Percentiles rank a stretch among this genome's conserved stretches.
Conservation (phyloP, 2,113 vertebrate genomes). For the Cyrtonyx montezumae region DNA sequence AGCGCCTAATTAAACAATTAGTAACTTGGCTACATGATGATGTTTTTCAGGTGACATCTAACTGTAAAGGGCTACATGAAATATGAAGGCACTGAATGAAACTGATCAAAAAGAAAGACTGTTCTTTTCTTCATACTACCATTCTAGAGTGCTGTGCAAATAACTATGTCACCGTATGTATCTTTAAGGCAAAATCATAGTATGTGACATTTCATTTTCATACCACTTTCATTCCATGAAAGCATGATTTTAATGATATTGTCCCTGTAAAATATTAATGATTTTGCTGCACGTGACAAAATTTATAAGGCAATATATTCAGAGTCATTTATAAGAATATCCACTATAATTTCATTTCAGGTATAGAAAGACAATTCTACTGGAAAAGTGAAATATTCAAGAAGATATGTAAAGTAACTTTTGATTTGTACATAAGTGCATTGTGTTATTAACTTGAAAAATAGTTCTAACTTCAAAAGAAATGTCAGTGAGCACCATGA, state of each 20-base stretch:
- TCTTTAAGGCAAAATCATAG: not conserved
- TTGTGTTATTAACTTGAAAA: slow-evolving; percentile 31
- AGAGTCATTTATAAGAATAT: slow-evolving; percentile 40
- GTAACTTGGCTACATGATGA: not conserved
- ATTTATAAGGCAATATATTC: slow-evolving; percentile 40
- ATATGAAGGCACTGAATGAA: slow-evolving; percentile 2
- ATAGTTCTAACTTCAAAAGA: slow-evolving; percentile 8
- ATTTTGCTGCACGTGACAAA: slow-evolving; percentile 52
- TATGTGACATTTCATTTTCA: slow-evolving; percentile 39
- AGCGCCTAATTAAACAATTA: slow-evolving; percentile 25
- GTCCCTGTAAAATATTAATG: slow-evolving; percentile 46
- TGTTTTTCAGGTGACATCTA: slow-evolving; percentile 30
- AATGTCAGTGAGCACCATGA: slow-evolving; percentile 3
- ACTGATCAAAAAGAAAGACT: slow-evolving; percentile 6
- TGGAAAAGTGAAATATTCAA: slow-evolving; percentile 11
- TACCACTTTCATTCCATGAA: slow-evolving; percentile 19
- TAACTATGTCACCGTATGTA: no score
- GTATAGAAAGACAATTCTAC: not conserved
- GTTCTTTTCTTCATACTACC: not conserved
- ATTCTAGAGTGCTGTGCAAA: not conserved
- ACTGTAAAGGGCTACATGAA: not conserved
- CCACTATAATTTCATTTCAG: slow-evolving; percentile 15
- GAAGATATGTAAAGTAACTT: not conserved
- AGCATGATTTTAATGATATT: slow-evolving; percentile 45
- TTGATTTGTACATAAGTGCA: not conserved